A percentile compares a stretch with the other conserved stretches of the same genome.
phyloP scores from a whole-genome alignment of 2,797 vertebrate species.

The Sciurus carolinensis region DNA sequence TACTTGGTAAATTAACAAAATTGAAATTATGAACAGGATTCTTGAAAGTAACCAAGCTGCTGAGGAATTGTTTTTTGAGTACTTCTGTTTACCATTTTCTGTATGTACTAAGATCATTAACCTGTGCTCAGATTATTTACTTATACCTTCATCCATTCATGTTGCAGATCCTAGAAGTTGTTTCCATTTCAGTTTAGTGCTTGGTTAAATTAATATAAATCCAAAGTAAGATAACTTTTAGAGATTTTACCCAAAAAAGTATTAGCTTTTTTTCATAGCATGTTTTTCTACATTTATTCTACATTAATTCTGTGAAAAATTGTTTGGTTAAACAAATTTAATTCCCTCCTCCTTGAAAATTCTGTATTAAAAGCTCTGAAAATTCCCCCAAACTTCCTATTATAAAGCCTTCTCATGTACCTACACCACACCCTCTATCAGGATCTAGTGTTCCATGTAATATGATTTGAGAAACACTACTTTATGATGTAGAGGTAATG shows the following conservation, averaged over 20 bases:
- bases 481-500: too few relatives aligned
- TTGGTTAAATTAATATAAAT: not conserved
- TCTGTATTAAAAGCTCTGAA: not conserved
- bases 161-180: not conserved
- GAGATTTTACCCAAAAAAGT: not conserved
- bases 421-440: not conserved
- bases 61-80: not conserved
- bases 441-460: not conserved
- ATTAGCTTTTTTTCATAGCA: not conserved
- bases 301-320: conserved; percentile 8
- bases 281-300: not conserved
- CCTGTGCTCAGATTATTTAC: not conserved
- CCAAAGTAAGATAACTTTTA: not conserved
- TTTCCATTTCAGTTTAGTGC: not conserved
- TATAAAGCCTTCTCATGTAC: not conserved
- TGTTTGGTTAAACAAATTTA: not conserved
- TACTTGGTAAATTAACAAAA: not conserved
- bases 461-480: not conserved
- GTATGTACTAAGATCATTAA: not conserved
- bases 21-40: not conserved
- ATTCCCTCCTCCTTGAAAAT: not conserved
- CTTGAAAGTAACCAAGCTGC: not conserved
- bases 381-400: not conserved
- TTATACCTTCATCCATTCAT: not conserved
- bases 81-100: not conserved